Conservation (phyloP, 2,888 invertebrate genomes). For the Molorchus minor region DNA sequence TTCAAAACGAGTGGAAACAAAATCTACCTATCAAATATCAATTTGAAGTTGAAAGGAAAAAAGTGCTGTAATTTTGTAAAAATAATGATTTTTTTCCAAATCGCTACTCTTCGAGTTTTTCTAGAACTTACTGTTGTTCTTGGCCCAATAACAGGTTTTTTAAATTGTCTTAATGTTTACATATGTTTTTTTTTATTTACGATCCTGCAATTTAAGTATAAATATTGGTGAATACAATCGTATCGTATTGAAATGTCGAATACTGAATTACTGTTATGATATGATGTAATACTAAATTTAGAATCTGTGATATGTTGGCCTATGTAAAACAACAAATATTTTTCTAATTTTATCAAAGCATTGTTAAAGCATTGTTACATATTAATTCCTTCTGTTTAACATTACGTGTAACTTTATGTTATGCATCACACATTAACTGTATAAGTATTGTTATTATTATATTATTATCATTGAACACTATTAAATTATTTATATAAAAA, state of each 20-base stretch:
- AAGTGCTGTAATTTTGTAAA: too few species aligned
- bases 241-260: conserved; percentile 23
- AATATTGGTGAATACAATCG: conserved; percentile 31
- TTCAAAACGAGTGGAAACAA: too few species aligned
- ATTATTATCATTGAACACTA: conserved; percentile 30
- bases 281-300: conserved; percentile 39
- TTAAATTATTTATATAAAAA: conserved; percentile 22
- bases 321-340: conserved; percentile 37
- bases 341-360: conserved; percentile 29
- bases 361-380: too few species aligned
- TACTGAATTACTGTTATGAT: conserved; percentile 22
- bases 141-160: conserved; percentile 9
- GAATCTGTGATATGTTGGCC: conserved; percentile 52
- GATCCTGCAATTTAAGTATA: not conserved
- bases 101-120: too few species aligned
- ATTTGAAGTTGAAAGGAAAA: too few species aligned
- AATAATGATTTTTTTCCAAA: too few species aligned
- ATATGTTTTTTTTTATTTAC: conserved; percentile 11
- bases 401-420: conserved; percentile 28
- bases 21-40: too few species aligned
- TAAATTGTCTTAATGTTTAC: conserved; percentile 21
- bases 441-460: conserved; percentile 21
- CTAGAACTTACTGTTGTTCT: not conserved
- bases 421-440: conserved; percentile 7
- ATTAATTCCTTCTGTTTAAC: conserved; percentile 25